Conservation (phyloP, 2,797 vertebrate genomes). For the Eulemur albifrons region DNA sequence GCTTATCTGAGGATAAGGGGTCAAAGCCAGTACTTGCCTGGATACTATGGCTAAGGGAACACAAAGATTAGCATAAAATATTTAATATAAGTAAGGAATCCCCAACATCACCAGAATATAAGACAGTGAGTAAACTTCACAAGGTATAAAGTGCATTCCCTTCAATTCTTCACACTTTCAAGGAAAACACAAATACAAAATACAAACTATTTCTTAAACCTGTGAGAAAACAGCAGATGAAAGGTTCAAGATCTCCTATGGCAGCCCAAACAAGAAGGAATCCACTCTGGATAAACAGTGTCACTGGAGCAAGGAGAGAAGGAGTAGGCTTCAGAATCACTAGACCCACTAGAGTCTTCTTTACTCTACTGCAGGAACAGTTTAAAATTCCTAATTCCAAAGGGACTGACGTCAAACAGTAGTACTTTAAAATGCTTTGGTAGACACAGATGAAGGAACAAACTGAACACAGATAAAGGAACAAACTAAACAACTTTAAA, state of each 20-base stretch:
- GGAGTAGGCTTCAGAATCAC: background rate
- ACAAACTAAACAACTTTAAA: background rate
- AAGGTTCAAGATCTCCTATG: background rate
- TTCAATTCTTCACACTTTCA: background rate
- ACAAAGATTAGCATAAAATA: background rate
- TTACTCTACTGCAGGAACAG: background rate
- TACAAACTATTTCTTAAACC: background rate
- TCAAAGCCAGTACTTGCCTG: background rate
- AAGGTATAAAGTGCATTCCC: background rate
- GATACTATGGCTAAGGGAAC: slow-evolving; percentile 1
- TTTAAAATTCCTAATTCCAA: background rate
- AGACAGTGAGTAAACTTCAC: background rate
- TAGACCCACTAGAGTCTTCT: background rate
- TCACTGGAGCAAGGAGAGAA: background rate
- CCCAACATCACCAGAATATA: background rate
- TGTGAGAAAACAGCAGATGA: background rate
- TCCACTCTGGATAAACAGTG: background rate
- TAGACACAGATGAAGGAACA: background rate
- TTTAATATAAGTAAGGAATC: background rate
- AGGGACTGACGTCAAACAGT: background rate
- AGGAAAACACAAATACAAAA: slow-evolving; percentile 21
- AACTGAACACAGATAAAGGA: slow-evolving; percentile 1
- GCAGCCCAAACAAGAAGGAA: background rate
- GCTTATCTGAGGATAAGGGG: background rate
- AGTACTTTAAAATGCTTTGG: background rate